phyloP scores from a whole-genome alignment of 2,888 invertebrate genomes.

The Hypselothyrea guttata region DNA sequence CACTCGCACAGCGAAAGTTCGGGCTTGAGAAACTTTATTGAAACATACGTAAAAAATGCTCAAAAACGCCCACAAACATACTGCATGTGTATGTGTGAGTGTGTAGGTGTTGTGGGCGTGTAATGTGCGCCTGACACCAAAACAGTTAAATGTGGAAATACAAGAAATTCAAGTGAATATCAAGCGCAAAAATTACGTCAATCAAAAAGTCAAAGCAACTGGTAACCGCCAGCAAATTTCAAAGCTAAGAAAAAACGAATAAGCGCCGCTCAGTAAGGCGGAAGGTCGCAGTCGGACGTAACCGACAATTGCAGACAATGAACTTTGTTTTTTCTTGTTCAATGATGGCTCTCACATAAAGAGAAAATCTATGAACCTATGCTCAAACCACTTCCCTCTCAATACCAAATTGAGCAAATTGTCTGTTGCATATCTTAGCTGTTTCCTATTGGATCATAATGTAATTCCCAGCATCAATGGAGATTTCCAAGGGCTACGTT shows the following conservation, averaged over 20 bases:
- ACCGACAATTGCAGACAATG: too few relatives aligned
- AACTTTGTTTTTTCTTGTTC: too few relatives aligned
- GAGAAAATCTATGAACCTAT: too few relatives aligned
- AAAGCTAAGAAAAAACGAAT: constrained; percentile 37
- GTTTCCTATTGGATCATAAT: too few relatives aligned
- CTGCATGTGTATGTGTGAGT: constrained; percentile 23
- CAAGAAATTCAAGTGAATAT: constrained; percentile 77
- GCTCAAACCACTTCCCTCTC: too few relatives aligned
- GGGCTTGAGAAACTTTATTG: constrained; percentile 43
- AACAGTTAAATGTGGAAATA: constrained; percentile 77
- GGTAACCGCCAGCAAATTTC: constrained; percentile 43
- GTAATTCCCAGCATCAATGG: too few relatives aligned
- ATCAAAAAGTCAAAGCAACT: constrained; percentile 70
- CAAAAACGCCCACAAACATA: constrained; percentile 48
- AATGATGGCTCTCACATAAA: too few relatives aligned
- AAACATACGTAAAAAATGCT: constrained; percentile 42
- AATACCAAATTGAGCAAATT: too few relatives aligned
- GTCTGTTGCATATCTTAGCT: too few relatives aligned
- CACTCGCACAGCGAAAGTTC: constrained; percentile 63
- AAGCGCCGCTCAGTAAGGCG: too few relatives aligned
- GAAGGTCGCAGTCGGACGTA: too few relatives aligned
- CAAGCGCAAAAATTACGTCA: constrained; percentile 77
- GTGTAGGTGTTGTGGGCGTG: constrained; percentile 65
- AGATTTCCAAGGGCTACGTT: too few relatives aligned
- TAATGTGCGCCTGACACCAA: constrained; percentile 73